Percentiles rank a stretch among this genome's conserved stretches.
These are phyloP conservation scores for Caenorhabditis latens DNA, from an alignment of 1,140 invertebrate genomes.

Conservation along the genomic window DNA sequence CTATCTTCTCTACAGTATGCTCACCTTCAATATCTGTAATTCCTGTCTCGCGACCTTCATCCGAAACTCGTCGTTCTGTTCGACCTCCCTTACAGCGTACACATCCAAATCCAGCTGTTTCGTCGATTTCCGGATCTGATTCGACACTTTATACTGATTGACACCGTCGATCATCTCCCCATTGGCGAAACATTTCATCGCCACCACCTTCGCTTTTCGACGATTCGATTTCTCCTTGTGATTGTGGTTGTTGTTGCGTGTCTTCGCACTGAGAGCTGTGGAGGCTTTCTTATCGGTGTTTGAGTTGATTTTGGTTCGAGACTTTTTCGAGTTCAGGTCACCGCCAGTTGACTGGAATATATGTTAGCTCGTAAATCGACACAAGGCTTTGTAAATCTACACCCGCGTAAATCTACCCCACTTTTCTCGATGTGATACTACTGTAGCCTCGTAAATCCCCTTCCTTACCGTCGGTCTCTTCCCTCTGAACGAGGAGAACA, in stretches of 20 bases:
- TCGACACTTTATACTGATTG: conserved; percentile 28
- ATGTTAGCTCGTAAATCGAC: too few relatives aligned
- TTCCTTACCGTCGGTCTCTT: neutral
- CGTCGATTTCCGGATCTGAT: neutral
- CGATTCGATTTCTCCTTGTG: neutral
- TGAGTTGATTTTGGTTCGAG: neutral
- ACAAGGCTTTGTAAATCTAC: too few relatives aligned
- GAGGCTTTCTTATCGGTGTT: neutral
- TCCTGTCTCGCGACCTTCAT: conserved; percentile 28
- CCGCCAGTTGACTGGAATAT: neutral
- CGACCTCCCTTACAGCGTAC: neutral
- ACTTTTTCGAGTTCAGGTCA: neutral
- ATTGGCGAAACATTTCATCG: conserved; percentile 16
- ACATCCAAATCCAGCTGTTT: conserved; percentile 1
- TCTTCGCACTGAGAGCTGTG: neutral
- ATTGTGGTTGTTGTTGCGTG: neutral
- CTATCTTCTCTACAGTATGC: neutral
- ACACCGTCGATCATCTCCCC: conserved; percentile 14
- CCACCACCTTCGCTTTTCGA: neutral
- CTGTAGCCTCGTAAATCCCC: too few relatives aligned
- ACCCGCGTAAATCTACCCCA: too few relatives aligned
- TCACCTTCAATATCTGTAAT: neutral
- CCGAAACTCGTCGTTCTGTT: neutral
- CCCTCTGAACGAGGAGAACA: neutral
- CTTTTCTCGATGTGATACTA: too few relatives aligned